Base-by-base conservation (phyloP, 2,113 vertebrate species). In the Thryonomys swinderianus region DNA sequence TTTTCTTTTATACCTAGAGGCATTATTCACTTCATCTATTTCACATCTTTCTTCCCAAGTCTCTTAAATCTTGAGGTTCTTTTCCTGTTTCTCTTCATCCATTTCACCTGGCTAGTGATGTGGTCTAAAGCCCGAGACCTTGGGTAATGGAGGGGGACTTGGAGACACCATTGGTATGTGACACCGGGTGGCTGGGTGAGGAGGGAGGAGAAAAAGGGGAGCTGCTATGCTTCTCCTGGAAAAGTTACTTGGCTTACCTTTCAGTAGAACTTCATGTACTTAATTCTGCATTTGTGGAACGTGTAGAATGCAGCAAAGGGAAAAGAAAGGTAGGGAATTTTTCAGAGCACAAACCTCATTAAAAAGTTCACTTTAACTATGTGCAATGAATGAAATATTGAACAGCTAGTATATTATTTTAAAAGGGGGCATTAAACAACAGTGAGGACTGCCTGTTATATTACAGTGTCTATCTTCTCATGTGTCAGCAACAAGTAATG, bases 401-500 rank as follows among this genome's bases (percentile, higher is more conserved):
- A 98, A 97, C 96, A 97, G 95, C 93, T 51, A 37, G 95, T 96
- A 92, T 98, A 97, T 98, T 98, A 97, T 97, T 98, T 98, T 98
- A 96, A 96, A 98, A 98, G 97, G 95, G 97, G 91, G 92, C 96
- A 98, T 98, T 98, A 98, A 98, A 98, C 98, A 98, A 98, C 97
- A 98, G 97, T 17, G 2, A 97, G 82, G 87, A 96, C 96, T 98
- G 97, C 94, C 97, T 98, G 97, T 98, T 98, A 98, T 98, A 98
- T 98, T 98, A 98, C 96, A 96, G 93, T 95, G 98, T 98, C 98
- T 98, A 95, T 98, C 98, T 98, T 98, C 98, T 98, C 97, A 98
- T 98, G 98, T 98, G 98, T 98, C 98, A 98, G 98, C 98, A 98
- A 98, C 98, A 98, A 98, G 97, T 98, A 98, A 98, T 92, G 64